phyloP scores from a whole-genome alignment of 2,888 invertebrate species.

The Conchocele bisecta region DNA sequence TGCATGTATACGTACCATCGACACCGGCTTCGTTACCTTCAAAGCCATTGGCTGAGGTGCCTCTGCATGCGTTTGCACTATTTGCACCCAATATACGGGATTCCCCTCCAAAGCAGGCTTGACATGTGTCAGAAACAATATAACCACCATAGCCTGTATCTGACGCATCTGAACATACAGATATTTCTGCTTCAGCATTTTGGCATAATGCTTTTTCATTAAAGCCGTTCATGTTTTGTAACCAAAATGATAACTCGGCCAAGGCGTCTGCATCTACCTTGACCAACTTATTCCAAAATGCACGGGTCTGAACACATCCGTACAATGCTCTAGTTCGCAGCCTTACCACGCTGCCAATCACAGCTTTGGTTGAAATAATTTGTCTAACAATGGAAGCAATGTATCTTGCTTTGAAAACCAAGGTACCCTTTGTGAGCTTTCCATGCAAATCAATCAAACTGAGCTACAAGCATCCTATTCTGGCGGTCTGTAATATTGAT shows the following conservation, averaged over 20 bases:
- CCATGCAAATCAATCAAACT: too few relatives aligned
- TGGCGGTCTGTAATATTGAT: constrained; percentile 23
- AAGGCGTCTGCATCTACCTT: constrained; percentile 16
- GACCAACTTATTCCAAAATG: constrained; percentile 33
- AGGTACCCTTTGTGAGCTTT: background rate
- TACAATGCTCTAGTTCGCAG: constrained; percentile 22
- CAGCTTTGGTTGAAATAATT: constrained; percentile 30
- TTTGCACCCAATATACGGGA: too few relatives aligned
- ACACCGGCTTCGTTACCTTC: constrained; percentile 12
- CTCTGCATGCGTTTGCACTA: too few relatives aligned
- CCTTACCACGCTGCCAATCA: constrained; percentile 21
- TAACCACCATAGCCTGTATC: constrained; percentile 40
- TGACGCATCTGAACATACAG: constrained; percentile 41
- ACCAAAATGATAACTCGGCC: constrained; percentile 20
- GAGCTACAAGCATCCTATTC: too few relatives aligned
- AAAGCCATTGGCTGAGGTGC: too few relatives aligned
- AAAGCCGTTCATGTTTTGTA: constrained; percentile 17
- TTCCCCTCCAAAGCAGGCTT: too few relatives aligned
- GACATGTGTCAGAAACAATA: too few relatives aligned
- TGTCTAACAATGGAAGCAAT: constrained; percentile 39
- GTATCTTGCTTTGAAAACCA: constrained; percentile 13
- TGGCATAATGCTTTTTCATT: background rate
- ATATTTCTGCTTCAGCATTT: background rate
- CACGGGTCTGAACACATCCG: constrained; percentile 16
- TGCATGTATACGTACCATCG: too few relatives aligned